Evolutionary conservation across 35 echinoderm and acorn worm genomes (phyloP).

Genomic region (Lytechinus pictus): DNA sequence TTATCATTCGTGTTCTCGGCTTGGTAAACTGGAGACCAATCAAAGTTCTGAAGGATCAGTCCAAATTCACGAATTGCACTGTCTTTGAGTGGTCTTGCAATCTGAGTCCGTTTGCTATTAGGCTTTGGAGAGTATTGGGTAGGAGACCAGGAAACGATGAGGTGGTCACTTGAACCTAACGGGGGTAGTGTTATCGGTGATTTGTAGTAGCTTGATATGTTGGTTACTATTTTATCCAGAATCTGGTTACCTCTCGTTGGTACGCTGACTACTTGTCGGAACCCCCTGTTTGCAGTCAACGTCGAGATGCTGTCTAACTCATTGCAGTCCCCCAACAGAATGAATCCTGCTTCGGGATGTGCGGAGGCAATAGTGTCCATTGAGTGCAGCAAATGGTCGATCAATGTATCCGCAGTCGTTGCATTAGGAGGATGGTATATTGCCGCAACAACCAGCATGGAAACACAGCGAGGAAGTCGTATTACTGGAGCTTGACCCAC

Average conservation of each 20-base stretch:
- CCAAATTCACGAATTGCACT: no score
- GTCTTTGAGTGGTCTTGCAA: no score
- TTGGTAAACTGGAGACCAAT: no score
- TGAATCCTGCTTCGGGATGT: neutral
- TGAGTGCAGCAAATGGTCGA: neutral
- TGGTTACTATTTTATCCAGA: neutral
- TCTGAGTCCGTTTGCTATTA: no score
- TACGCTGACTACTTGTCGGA: neutral
- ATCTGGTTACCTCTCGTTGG: neutral
- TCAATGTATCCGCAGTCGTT: neutral
- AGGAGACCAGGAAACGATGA: neutral
- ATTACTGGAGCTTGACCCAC: neutral
- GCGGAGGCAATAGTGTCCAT: neutral
- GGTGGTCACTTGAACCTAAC: neutral
- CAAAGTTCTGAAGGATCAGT: no score
- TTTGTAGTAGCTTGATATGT: neutral
- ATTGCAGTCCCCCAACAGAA: neutral
- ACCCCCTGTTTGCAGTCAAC: neutral
- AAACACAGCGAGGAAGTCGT: slow-evolving; percentile 23
- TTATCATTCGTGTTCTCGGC: no score
- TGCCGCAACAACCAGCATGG: neutral
- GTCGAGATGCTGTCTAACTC: neutral
- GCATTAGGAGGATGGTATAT: slow-evolving; percentile 25
- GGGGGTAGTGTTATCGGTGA: neutral
- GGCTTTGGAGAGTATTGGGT: no score